These are phyloP conservation scores for Colletes latitarsis DNA, from an alignment of 1,140 invertebrate genomes.

Conservation along the genomic window DNA sequence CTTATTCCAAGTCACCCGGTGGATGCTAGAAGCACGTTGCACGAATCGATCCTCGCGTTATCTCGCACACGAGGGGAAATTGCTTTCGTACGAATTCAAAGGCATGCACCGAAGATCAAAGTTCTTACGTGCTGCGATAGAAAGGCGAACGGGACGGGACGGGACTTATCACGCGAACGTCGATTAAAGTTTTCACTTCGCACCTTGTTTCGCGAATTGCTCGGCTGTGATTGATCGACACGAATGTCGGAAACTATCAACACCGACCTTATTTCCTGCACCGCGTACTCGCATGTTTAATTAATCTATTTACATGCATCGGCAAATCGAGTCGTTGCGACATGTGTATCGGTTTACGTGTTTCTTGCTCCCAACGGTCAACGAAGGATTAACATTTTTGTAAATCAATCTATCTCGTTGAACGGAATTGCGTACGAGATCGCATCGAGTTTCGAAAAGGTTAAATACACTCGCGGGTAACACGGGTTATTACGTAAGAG, in stretches of 20 bases:
- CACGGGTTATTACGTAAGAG: constrained; percentile 30
- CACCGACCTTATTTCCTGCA: constrained; percentile 24
- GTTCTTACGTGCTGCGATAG: constrained; percentile 47
- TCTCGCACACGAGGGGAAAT: constrained; percentile 50
- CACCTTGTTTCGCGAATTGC: constrained; percentile 39
- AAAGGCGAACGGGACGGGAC: constrained; percentile 21
- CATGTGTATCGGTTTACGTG: too few relatives aligned
- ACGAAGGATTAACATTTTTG: too few relatives aligned
- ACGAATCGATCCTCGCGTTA: constrained; percentile 47
- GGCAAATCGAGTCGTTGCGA: background rate
- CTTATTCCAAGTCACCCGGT: constrained; percentile 42
- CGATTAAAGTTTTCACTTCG: constrained; percentile 60
- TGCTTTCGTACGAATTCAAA: constrained; percentile 65
- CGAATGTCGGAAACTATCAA: constrained; percentile 37
- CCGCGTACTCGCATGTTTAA: background rate
- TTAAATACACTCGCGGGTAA: background rate
- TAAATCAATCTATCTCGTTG: too few relatives aligned
- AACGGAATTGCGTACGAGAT: too few relatives aligned
- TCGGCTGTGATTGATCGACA: constrained; percentile 49
- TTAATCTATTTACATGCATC: background rate
- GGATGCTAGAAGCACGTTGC: constrained; percentile 48
- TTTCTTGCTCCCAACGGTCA: too few relatives aligned
- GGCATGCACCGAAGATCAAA: constrained; percentile 59
- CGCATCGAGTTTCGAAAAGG: background rate
- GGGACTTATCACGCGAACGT: constrained; percentile 51